These are phyloP conservation scores for Sebastes kiyomatsui DNA, from an alignment of 2,797 vertebrate genomes.

Conservation along the genomic window DNA sequence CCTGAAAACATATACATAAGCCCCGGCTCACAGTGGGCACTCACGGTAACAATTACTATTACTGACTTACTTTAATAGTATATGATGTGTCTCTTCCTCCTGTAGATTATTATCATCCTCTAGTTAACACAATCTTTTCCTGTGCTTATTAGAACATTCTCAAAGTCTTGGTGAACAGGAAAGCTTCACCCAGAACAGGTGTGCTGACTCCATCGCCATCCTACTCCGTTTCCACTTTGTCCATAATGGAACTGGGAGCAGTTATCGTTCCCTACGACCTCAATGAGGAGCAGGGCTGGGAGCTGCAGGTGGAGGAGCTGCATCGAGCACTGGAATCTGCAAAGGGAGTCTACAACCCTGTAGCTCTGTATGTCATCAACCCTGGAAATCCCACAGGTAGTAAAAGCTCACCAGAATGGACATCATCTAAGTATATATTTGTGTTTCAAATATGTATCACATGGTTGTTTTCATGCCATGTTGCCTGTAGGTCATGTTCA, in stretches of 20 bases:
- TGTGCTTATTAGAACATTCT: slow-evolving; percentile 70
- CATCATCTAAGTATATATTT: not conserved
- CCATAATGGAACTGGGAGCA: slow-evolving; percentile 53
- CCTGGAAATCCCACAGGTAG: slow-evolving; percentile 85
- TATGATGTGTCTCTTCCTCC: not conserved
- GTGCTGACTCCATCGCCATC: slow-evolving; percentile 76
- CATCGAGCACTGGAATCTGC: slow-evolving; percentile 61
- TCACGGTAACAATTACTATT: slow-evolving; percentile 63
- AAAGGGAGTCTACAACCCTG: slow-evolving; percentile 70
- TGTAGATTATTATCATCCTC: not conserved
- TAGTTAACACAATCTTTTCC: not conserved
- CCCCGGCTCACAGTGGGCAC: slow-evolving; percentile 69
- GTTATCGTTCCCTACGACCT: slow-evolving; percentile 75
- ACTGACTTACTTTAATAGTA: not conserved
- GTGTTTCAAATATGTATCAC: not conserved
- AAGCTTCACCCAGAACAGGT: slow-evolving; percentile 60
- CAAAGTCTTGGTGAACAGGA: slow-evolving; percentile 56
- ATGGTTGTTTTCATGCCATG: slow-evolving; percentile 1
- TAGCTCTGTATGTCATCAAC: slow-evolving; percentile 81
- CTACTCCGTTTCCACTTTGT: not conserved
- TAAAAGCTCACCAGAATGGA: not conserved
- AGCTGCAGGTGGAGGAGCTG: slow-evolving; percentile 73
- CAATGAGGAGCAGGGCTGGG: slow-evolving; percentile 80
- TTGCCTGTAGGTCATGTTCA: slow-evolving; percentile 85
- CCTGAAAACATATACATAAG: slow-evolving; percentile 77